phyloP scores from a whole-genome alignment of 1,140 invertebrate species.

The Babylonia areolata region DNA sequence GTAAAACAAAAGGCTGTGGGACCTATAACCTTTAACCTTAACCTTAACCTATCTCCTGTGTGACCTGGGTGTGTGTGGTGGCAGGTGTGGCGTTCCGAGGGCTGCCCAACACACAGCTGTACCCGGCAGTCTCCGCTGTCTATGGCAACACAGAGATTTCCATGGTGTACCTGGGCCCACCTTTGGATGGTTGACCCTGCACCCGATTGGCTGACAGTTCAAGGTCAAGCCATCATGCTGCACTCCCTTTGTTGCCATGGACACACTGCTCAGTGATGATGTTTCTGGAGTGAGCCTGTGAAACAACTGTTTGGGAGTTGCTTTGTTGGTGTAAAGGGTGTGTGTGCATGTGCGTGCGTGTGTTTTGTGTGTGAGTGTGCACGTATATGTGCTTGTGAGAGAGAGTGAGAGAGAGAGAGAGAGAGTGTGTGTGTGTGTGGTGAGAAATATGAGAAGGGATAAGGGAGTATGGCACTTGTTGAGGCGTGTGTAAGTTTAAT shows the following conservation, averaged over 20 bases:
- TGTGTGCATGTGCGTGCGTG: neutral
- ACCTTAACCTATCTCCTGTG: no score
- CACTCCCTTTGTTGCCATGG: slow-evolving; percentile 1
- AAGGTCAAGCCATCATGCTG: neutral
- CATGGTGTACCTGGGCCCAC: slow-evolving; percentile 98
- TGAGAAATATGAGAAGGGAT: no score
- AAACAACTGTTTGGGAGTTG: neutral
- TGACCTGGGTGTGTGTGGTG: slow-evolving; percentile 44
- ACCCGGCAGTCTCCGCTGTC: slow-evolving; percentile 97
- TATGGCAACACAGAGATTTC: slow-evolving; percentile 99
- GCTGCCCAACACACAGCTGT: slow-evolving; percentile 94
- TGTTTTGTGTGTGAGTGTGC: neutral
- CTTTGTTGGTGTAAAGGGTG: neutral
- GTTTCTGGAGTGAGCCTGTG: neutral
- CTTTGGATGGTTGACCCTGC: slow-evolving; percentile 85
- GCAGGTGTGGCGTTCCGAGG: slow-evolving; percentile 94
- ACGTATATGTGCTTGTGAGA: no score
- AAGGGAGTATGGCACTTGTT: no score
- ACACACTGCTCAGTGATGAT: neutral
- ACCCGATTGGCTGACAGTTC: neutral
- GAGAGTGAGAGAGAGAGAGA: neutral
- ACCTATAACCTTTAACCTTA: no score
- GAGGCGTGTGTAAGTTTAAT: neutral
- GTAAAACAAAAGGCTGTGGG: no score
- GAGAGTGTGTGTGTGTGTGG: no score